Evolutionary conservation across 2,113 vertebrate genomes (phyloP).

Genomic region (Gnathonemus longibarbis): DNA sequence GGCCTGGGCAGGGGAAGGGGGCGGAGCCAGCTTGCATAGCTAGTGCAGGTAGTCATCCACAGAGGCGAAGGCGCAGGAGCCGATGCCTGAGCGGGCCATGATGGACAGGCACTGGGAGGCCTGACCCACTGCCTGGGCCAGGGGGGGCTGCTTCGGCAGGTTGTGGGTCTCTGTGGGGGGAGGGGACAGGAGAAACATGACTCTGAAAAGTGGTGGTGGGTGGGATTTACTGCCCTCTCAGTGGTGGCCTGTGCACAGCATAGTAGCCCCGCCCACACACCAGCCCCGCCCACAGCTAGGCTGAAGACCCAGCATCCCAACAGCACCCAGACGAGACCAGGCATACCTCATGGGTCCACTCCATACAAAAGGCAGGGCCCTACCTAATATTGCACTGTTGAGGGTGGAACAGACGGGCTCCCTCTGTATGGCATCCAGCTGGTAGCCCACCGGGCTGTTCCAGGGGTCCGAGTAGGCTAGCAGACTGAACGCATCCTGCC

Average conservation of each 20-base stretch:
- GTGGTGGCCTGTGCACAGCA: background rate
- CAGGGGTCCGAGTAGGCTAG: constrained; percentile 96
- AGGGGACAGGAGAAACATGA: background rate
- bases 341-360: background rate
- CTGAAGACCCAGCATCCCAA: background rate
- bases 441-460: constrained; percentile 95
- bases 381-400: constrained; percentile 99
- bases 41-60: constrained; percentile 98
- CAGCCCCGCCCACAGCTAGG: background rate
- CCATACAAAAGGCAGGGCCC: constrained; percentile 15
- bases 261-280: background rate
- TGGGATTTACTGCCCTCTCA: background rate
- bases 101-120: constrained; percentile 91
- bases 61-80: constrained; percentile 92
- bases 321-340: background rate
- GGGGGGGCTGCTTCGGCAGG: constrained; percentile 96
- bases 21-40: constrained; percentile 54
- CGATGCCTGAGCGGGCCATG: constrained; percentile 93
- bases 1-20: constrained; percentile 21
- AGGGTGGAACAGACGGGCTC: constrained; percentile 97
- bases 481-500: constrained; percentile 93
- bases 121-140: constrained; percentile 90
- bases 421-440: constrained; percentile 92
- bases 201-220: background rate
- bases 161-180: constrained; percentile 82